Evolutionary conservation across 2,797 vertebrate genomes (phyloP).

Genomic region (Kryptopterus vitreolus): DNA sequence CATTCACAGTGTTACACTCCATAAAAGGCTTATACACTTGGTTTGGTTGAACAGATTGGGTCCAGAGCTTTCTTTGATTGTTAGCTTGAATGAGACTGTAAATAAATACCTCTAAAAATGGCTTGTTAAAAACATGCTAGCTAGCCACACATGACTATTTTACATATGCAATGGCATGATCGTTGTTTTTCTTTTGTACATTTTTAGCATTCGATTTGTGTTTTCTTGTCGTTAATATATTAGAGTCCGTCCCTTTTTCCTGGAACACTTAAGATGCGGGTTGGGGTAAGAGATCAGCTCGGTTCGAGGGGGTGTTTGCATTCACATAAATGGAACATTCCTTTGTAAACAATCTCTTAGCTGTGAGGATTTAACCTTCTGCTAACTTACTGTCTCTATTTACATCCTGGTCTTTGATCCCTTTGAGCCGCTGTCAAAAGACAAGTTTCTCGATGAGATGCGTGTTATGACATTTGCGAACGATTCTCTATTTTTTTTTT

Average conservation of each 20-base stretch:
- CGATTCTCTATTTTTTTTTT: not conserved
- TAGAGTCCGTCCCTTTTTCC: not conserved
- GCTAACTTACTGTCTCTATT: not conserved
- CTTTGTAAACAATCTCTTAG: conserved; percentile 46
- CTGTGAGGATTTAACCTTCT: conserved; percentile 48
- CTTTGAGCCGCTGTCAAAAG: conserved; percentile 10
- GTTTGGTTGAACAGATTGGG: not conserved
- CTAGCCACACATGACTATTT: not conserved
- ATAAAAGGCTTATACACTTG: not conserved
- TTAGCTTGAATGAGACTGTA: not conserved
- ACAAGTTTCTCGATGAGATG: not conserved
- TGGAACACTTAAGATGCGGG: not conserved
- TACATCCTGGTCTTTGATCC: conserved; percentile 18
- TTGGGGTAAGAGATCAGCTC: not conserved
- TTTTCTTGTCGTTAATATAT: not conserved
- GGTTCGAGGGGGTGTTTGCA: conserved; percentile 17
- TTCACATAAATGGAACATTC: conserved; percentile 40
- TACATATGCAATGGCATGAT: too few species aligned
- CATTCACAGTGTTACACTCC: too few species aligned
- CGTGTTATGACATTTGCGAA: conserved; percentile 20
- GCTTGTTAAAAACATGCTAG: too few species aligned
- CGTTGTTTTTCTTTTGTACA: not conserved
- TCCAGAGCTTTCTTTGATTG: not conserved
- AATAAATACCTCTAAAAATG: not conserved
- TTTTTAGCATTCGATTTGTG: not conserved